phyloP scores from a whole-genome alignment of 1,140 invertebrate species.

The Magallana angulata region DNA sequence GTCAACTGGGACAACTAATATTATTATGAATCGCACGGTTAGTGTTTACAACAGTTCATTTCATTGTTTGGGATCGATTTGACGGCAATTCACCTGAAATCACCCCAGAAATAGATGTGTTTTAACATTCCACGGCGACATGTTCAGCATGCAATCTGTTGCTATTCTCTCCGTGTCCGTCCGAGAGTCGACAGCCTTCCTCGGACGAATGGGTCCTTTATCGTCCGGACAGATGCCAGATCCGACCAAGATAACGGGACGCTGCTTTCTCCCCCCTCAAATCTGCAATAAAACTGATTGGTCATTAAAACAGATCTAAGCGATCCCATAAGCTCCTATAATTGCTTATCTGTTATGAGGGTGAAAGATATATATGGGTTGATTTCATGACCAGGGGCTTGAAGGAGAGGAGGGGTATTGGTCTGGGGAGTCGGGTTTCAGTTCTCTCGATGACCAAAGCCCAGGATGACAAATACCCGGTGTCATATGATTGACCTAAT shows the following conservation, averaged over 20 bases:
- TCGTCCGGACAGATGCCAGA: conserved; percentile 16
- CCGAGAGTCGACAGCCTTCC: not conserved
- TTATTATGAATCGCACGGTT: conserved; percentile 31
- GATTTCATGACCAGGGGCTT: conserved; percentile 17
- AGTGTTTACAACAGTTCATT: conserved; percentile 29
- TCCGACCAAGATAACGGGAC: not conserved
- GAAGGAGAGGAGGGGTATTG: not conserved
- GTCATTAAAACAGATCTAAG: conserved; percentile 25
- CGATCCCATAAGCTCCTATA: conserved; percentile 6
- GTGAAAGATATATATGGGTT: conserved; percentile 31
- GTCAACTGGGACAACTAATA: conserved; percentile 22
- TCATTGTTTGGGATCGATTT: conserved; percentile 25
- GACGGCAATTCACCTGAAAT: conserved; percentile 33
- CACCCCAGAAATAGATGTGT: conserved; percentile 29
- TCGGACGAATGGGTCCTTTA: conserved; percentile 15
- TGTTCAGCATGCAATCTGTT: conserved; percentile 35
- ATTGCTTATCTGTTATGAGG: conserved; percentile 14
- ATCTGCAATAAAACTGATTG: conserved; percentile 27
- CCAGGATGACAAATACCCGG: not conserved
- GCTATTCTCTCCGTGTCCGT: conserved; percentile 17
- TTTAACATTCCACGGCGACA: conserved; percentile 26
- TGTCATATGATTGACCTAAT: conserved; percentile 9
- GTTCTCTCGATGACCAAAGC: not conserved
- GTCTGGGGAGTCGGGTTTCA: not conserved
- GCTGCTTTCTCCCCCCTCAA: not conserved